Evolutionary conservation across 2,888 invertebrate genomes (phyloP), one percentile per base, ranked within the genome.

Genomic region (Melanostoma mellinum): DNA sequence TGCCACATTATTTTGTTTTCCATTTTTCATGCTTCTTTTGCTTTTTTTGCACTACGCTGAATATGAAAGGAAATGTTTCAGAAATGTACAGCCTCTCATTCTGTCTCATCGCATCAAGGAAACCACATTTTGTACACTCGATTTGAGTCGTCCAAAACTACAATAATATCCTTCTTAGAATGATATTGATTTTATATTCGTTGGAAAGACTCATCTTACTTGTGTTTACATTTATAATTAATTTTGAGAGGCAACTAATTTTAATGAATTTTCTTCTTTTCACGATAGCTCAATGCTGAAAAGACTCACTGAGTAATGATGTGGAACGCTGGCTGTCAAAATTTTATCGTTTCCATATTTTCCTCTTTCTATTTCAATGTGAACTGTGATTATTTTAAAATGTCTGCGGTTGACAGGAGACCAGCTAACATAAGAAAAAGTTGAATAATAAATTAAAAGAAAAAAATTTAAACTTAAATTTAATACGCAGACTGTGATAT

Each of bases 261-360:
- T 20, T 20, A 20, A 20, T 58, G 42, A 55, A 75, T 65, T 71
- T 72, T 67, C 76, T 68, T 76, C 50, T 71, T 20, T 75, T 58
- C 52, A 71, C 55, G 53, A 35, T 35, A 56, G 9, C 61, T 48
- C 6, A 73, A 68, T 72, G 60, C 44, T 44, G 40, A 32, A 60
- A 52, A 60, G 20, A 58, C 60, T 60, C 67, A 76, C 32, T 67
- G 67, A 55, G 72, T 76, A 72, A 68, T 76, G 76, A 68, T 55
- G 36, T 61, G 61, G 67, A 81, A 75, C 32, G 48, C 36, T 48
- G 42, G 48, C 60, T 72, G 71, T 75, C 75, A 65, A 80, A 71
- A 58, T 65, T 65, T 71, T 63, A 65, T 65, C 52, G 74, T 52
- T 65, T 65, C 10, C 53, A 68, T 74, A 40, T 69, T 33, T 60